Base-by-base conservation (phyloP, 2,113 vertebrate species). In the Rhabdornis inornatus region DNA sequence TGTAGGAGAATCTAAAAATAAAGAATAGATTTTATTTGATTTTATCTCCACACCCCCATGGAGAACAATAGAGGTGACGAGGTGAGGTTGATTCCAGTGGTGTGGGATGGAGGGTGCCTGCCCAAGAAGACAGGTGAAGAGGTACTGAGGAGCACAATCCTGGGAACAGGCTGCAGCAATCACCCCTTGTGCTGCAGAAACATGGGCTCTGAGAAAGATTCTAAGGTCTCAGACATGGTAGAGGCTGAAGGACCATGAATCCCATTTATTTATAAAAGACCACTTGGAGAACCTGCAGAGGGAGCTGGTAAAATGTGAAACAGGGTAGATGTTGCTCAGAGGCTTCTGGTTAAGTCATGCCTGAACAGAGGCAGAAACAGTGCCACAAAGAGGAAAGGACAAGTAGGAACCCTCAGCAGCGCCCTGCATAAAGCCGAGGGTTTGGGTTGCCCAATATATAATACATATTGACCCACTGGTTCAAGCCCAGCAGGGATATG, bases 161-260 rank as follows among this genome's bases (percentile, higher is more conserved):
- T 3, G 1, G 22, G 30, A 49, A 55, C 31, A 65, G 7, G 5
- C 15, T 59, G 24, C 42, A 55, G 44, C 0, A 0, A 56, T 49
- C 25, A 18, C 1, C 2, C 17, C 6, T 47, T 2, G 0, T 1
- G 1, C 21, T 52, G 17, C 47, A 70, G 15, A 27, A 42, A 25
- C 2, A 0, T 3, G 1, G 28, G 15, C 7, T 55, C 10, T 3
- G 6, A 42, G 15, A 22, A 20, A 42, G 3, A 6, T 76, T 33
- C 22, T 2, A 2, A 33, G 7, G 33, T 50, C 39, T 55, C 4
- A 1, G 52, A n/a, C 23, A 11, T 4, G 4, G 28, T 22, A 5
- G 28, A 79, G 9, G 9, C 21, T 47, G 55, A 33, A 61, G n/a
- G 28, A 59, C 6, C 12, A 7, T 23, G 37, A 40, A 9, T 55